phyloP scores from a whole-genome alignment of 1,140 invertebrate species.

The Cryptotermes secundus region DNA sequence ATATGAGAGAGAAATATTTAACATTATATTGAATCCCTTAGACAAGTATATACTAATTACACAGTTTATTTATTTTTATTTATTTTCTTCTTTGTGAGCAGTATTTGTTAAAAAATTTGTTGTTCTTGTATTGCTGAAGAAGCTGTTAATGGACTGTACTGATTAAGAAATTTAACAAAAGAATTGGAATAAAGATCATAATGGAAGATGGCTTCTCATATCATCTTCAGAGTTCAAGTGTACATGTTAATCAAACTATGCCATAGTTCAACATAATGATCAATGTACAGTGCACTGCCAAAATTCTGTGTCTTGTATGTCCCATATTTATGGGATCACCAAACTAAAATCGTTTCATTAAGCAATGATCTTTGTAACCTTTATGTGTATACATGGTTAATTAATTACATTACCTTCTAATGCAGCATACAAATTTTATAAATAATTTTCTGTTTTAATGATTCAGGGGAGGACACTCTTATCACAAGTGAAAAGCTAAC shows the following conservation, averaged over 20 bases:
- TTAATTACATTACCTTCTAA: too few relatives aligned
- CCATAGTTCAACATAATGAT: not conserved
- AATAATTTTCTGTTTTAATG: too few relatives aligned
- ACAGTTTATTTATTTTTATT: slow-evolving; percentile 3
- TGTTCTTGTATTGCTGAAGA: not conserved
- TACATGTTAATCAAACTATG: not conserved
- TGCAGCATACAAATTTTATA: too few relatives aligned
- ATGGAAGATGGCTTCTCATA: not conserved
- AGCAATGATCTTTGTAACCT: not conserved
- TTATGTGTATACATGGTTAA: not conserved
- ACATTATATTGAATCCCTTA: not conserved
- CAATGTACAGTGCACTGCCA: not conserved
- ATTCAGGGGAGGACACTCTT: too few relatives aligned
- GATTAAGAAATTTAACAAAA: not conserved
- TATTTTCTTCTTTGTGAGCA: not conserved
- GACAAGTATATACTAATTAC: not conserved
- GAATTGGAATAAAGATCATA: not conserved
- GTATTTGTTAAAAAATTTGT: not conserved
- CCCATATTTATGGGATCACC: not conserved
- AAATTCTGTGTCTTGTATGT: not conserved
- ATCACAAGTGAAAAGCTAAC: too few relatives aligned
- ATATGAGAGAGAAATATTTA: not conserved
- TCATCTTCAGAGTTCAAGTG: not conserved
- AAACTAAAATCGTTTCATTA: not conserved
- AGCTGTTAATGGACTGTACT: not conserved